Conservation (phyloP, 37 sponge, comb jelly and placozoan genomes). For the Dysidea cf. avara region DNA sequence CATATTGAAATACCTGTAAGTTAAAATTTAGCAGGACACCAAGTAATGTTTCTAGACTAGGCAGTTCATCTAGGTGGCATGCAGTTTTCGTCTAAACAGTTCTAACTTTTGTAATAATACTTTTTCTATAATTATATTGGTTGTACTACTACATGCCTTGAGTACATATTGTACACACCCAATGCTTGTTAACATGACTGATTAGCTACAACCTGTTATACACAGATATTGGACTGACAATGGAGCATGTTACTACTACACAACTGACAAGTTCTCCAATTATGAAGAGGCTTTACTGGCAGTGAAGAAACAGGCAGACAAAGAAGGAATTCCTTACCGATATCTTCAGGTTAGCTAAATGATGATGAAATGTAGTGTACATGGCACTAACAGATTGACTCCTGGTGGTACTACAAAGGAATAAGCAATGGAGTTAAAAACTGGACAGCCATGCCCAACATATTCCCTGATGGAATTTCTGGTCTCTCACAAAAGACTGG, state of each 20-base stretch:
- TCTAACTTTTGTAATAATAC: no score
- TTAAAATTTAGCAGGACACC: no score
- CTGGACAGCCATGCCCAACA: conserved; percentile 50
- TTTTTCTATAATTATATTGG: no score
- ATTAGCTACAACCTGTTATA: background rate
- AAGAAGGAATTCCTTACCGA: conserved; percentile 7
- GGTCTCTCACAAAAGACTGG: conserved; percentile 20
- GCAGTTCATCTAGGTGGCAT: no score
- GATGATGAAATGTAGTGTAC: no score
- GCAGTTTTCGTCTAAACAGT: no score
- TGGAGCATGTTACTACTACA: conserved; percentile 18
- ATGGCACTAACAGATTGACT: conserved; percentile 7
- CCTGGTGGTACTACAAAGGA: conserved; percentile 66
- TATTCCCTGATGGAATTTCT: conserved; percentile 52
- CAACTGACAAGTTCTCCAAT: conserved; percentile 7
- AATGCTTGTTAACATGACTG: background rate
- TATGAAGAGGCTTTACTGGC: conserved; percentile 15
- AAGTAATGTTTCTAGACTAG: no score
- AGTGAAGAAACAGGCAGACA: conserved; percentile 9
- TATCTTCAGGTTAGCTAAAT: conserved; percentile 1
- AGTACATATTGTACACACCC: no score
- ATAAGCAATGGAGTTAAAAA: conserved; percentile 43
- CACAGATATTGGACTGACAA: conserved; percentile 62
- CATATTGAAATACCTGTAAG: no score
- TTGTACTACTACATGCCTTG: no score